phyloP scores from a whole-genome alignment of 2,113 vertebrate genomes.

The Macquaria ambigua region DNA sequence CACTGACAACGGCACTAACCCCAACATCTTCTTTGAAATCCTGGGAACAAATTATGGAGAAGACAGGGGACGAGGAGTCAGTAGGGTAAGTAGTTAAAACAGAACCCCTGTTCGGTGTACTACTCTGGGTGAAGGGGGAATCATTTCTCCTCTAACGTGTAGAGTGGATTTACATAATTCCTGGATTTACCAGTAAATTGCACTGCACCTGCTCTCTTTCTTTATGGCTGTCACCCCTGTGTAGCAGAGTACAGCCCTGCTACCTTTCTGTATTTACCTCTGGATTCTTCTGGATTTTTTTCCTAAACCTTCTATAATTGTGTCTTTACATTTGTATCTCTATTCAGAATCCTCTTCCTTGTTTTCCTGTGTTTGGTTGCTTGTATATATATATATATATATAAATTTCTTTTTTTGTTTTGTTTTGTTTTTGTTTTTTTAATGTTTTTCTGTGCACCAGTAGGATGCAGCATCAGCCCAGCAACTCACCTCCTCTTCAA shows the following conservation, averaged over 20 bases:
- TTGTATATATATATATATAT: background rate
- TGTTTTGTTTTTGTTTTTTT: too few species aligned
- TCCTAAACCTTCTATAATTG: background rate
- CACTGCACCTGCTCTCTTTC: conserved; percentile 37
- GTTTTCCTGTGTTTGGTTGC: background rate
- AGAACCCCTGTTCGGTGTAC: conserved; percentile 13
- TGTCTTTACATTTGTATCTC: background rate
- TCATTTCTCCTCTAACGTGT: conserved; percentile 25
- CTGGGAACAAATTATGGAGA: conserved; percentile 98
- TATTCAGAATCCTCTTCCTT: background rate
- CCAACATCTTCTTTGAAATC: conserved; percentile 98
- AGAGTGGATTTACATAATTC: conserved; percentile 57
- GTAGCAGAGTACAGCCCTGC: conserved; percentile 3
- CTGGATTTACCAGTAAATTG: conserved; percentile 54
- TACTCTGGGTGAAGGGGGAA: conserved; percentile 22
- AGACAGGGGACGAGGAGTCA: conserved; percentile 94
- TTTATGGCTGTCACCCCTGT: conserved; percentile 17
- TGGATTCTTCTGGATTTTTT: background rate
- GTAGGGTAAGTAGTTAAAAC: conserved; percentile 88
- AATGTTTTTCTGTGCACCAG: background rate
- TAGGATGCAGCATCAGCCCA: background rate
- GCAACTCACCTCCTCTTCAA: conserved; percentile 21
- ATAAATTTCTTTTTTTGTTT: too few species aligned
- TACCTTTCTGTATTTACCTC: conserved; percentile 17
- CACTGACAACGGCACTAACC: conserved; percentile 94